phyloP scores from a whole-genome alignment of 1,140 invertebrate species.

The Bombyx mandarina region DNA sequence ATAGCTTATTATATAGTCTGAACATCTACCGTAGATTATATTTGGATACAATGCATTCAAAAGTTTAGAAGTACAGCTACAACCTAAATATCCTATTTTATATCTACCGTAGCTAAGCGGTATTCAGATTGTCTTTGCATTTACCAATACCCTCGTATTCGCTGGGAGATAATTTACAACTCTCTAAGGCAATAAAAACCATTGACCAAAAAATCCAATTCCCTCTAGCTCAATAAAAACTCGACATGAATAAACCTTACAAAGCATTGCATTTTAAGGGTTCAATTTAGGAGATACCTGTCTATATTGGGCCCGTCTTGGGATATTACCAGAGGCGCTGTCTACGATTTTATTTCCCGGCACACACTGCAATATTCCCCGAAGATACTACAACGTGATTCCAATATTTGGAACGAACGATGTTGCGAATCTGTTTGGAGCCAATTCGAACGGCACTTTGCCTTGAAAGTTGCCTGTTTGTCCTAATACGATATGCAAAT shows the following conservation, averaged over 20 bases:
- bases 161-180: too few relatives aligned
- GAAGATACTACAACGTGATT: conserved; percentile 48
- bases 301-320: conserved; percentile 42
- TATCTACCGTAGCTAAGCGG: too few relatives aligned
- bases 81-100: too few relatives aligned
- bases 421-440: conserved; percentile 45
- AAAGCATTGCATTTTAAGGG: conserved; percentile 34
- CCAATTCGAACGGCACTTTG: conserved; percentile 38
- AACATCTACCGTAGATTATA: too few relatives aligned
- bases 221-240: conserved; percentile 4
- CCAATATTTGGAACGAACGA: conserved; percentile 55
- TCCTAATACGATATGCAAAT: conserved; percentile 37
- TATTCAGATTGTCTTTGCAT: too few relatives aligned
- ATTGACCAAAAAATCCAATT: too few relatives aligned
- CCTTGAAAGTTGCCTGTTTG: conserved; percentile 29
- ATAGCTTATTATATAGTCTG: too few relatives aligned
- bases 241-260: conserved; percentile 7
- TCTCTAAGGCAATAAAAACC: too few relatives aligned
- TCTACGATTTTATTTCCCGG: conserved; percentile 55
- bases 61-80: too few relatives aligned
- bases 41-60: too few relatives aligned
- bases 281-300: conserved; percentile 45
- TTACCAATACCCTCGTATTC: too few relatives aligned
- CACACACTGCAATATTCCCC: conserved; percentile 51
- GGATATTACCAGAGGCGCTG: conserved; percentile 43